These are phyloP conservation scores for Tortricodes alternella DNA, from an alignment of 2,888 invertebrate species.

Conservation along the genomic window DNA sequence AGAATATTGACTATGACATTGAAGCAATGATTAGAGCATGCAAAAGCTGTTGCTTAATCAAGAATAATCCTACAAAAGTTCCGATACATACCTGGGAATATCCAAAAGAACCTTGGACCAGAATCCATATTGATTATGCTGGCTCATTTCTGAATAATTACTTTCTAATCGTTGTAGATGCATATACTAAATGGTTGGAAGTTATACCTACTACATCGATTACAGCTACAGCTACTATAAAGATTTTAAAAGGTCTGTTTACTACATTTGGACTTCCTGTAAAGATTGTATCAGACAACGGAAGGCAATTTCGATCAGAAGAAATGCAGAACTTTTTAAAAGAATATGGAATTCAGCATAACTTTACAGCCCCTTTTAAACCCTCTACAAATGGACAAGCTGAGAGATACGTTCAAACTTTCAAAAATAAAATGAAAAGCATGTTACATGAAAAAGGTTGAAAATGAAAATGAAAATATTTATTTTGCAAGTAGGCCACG, in stretches of 20 bases:
- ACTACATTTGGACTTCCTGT: conserved; percentile 20
- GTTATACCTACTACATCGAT: conserved; percentile 6
- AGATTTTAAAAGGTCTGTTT: conserved; percentile 21
- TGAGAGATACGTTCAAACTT: conserved; percentile 31
- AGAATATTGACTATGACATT: conserved; percentile 37
- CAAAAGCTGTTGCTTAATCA: conserved; percentile 12
- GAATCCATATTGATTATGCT: conserved; percentile 42
- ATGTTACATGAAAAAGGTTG: conserved; percentile 27
- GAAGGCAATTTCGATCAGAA: conserved; percentile 30
- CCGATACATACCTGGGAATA: conserved; percentile 31
- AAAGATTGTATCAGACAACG: conserved; percentile 31
- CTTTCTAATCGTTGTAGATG: conserved; percentile 32
- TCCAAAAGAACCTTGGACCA: conserved; percentile 36
- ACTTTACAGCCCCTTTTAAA: conserved; percentile 19
- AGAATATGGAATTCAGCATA: conserved; percentile 30
- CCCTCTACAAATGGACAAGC: conserved; percentile 32
- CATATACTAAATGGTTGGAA: conserved; percentile 25
- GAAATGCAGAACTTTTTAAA: conserved; percentile 32
- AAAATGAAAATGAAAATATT: too few relatives aligned
- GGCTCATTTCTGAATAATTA: conserved; percentile 31
- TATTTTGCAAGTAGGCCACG: too few relatives aligned
- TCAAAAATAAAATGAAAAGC: conserved; percentile 24
- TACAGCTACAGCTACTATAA: conserved; percentile 28
- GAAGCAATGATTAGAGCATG: conserved; percentile 34
- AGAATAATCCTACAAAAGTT: conserved; percentile 31